Percentiles rank a stretch among this genome's conserved stretches.
Conservation (phyloP, 2,888 invertebrate genomes). For the Bursaphelenchus okinawaensis region DNA sequence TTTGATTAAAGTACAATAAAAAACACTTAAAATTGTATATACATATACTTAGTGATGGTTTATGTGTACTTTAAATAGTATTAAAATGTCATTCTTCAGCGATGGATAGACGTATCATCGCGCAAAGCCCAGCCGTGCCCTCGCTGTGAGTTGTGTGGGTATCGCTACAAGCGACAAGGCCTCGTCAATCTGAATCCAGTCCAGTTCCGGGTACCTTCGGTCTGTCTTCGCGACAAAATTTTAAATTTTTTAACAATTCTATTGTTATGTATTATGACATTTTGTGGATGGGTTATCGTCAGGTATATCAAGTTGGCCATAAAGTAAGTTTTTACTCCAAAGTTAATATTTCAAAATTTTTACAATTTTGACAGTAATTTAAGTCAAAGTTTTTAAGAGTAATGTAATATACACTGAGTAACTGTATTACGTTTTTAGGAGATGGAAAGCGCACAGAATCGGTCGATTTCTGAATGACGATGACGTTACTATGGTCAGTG, state of each 20-base stretch:
- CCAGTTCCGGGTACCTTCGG: constrained; percentile 61
- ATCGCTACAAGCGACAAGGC: constrained; percentile 62
- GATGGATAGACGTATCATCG: constrained; percentile 62
- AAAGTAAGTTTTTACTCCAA: constrained; percentile 3
- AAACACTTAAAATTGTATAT: too few species aligned
- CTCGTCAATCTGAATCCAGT: constrained; percentile 60
- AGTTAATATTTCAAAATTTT: not conserved
- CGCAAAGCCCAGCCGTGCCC: constrained; percentile 61
- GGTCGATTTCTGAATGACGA: constrained; percentile 33
- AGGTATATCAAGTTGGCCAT: constrained; percentile 33
- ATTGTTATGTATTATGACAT: constrained; percentile 61
- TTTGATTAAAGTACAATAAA: too few species aligned
- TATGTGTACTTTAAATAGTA: too few species aligned
- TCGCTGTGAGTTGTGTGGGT: constrained; percentile 64
- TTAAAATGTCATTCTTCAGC: too few species aligned
- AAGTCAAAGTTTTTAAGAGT: not conserved
- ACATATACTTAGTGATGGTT: not conserved
- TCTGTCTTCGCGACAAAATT: constrained; percentile 61
- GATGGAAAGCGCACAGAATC: not conserved
- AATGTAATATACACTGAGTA: too few species aligned
- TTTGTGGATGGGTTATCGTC: constrained; percentile 42
- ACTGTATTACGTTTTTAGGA: too few species aligned
- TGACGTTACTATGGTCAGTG: constrained; percentile 62
- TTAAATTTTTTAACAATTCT: constrained; percentile 62
- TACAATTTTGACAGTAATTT: not conserved